Evolutionary conservation across 2,888 invertebrate genomes (phyloP).

Genomic region (Ormia ochracea): DNA sequence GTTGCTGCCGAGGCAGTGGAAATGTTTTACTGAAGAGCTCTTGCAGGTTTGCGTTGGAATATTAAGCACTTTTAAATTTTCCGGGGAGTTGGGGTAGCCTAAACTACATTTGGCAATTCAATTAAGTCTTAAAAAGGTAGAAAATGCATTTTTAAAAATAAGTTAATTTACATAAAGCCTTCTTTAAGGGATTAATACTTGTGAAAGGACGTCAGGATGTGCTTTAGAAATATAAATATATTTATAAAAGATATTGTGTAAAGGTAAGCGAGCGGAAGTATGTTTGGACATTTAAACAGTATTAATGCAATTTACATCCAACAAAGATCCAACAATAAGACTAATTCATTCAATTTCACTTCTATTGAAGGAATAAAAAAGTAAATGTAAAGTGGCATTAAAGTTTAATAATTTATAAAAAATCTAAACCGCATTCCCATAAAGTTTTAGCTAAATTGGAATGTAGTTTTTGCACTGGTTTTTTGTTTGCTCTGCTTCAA

Average conservation of each 20-base stretch:
- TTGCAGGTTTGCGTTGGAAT: background rate
- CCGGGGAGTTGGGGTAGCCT: background rate
- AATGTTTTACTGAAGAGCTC: too few species aligned
- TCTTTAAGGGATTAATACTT: background rate
- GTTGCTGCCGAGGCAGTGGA: background rate
- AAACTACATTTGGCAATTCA: conserved; percentile 11
- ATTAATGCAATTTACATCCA: background rate
- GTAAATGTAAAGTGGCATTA: background rate
- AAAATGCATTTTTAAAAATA: background rate
- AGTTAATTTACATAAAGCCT: conserved; percentile 13
- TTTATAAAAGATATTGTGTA: background rate
- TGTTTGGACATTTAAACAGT: background rate
- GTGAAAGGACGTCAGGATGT: background rate
- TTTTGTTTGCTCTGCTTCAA: too few species aligned
- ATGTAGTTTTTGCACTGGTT: too few species aligned
- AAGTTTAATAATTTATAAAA: background rate
- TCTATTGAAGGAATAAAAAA: background rate
- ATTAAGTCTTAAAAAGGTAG: conserved; percentile 7
- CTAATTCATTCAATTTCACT: background rate
- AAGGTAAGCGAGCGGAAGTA: background rate
- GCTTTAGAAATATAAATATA: background rate
- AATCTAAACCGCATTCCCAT: too few species aligned
- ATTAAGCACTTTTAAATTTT: background rate
- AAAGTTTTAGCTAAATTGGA: too few species aligned
- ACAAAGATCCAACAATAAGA: background rate